A percentile compares a stretch with the other conserved stretches of the same genome.
Evolutionary conservation across 2,888 invertebrate genomes (phyloP).

Genomic region (Pemphredon lugubris): DNA sequence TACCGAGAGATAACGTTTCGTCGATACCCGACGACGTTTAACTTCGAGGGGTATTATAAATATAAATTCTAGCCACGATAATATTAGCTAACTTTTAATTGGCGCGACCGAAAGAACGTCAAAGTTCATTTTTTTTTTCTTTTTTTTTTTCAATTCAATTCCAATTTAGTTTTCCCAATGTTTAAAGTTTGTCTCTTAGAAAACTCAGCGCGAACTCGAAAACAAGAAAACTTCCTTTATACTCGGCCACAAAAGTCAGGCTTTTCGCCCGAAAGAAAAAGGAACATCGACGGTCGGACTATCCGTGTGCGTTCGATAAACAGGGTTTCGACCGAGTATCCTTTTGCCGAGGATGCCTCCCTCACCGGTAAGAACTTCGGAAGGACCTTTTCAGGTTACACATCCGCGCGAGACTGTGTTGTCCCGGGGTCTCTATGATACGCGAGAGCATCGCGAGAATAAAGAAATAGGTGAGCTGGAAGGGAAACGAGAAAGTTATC

Average conservation of each 20-base stretch:
- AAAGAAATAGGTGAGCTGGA: constrained; percentile 52
- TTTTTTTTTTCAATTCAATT: constrained; percentile 1
- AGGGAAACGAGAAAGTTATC: constrained; percentile 55
- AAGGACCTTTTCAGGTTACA: constrained; percentile 22
- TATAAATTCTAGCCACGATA: too few species aligned
- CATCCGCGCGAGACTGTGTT: constrained; percentile 15
- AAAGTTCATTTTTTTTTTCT: too few species aligned
- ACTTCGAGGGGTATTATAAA: too few species aligned
- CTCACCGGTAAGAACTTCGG: constrained; percentile 15
- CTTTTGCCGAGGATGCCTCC: not conserved
- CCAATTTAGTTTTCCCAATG: not conserved
- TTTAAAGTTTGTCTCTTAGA: not conserved
- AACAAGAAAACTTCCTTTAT: constrained; percentile 3
- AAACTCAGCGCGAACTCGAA: not conserved
- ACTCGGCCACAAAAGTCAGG: not conserved
- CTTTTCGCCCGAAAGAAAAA: not conserved
- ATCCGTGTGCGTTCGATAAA: constrained; percentile 5
- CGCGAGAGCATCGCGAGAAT: constrained; percentile 38
- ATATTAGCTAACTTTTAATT: too few species aligned
- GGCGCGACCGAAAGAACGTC: too few species aligned
- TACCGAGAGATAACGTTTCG: too few species aligned
- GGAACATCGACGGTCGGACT: not conserved
- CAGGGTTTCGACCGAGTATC: not conserved
- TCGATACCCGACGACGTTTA: too few species aligned
- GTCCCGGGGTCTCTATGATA: constrained; percentile 35